A percentile compares a stretch with the other conserved stretches of the same genome.
phyloP scores from a whole-genome alignment of 2,113 vertebrate genomes.

The Todiramphus saurophagus region DNA sequence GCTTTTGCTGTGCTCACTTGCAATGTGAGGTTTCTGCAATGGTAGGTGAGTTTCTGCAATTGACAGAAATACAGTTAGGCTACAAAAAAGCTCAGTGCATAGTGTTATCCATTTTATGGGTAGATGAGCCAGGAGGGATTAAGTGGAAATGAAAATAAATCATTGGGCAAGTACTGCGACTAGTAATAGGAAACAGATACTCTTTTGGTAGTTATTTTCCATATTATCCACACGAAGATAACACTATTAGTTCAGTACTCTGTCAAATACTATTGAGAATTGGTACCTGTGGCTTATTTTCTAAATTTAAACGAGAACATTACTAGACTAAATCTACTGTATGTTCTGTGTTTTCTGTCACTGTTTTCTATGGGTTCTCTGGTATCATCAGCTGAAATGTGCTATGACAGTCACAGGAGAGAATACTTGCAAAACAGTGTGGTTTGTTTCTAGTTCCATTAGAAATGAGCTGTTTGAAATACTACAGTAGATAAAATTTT shows the following conservation, averaged over 20 bases:
- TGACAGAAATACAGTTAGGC: neutral
- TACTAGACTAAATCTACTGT: neutral
- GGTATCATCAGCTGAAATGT: neutral
- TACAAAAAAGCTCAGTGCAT: neutral
- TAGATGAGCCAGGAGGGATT: neutral
- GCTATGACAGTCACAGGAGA: neutral
- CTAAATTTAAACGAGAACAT: neutral
- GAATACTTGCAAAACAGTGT: neutral
- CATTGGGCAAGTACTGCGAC: neutral
- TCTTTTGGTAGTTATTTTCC: neutral
- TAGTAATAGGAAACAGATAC: neutral
- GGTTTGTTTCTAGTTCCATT: slow-evolving; percentile 22
- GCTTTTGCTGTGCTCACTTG: neutral
- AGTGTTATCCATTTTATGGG: neutral
- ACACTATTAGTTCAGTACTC: neutral
- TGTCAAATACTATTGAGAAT: neutral
- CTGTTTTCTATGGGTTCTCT: neutral
- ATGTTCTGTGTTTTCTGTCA: neutral
- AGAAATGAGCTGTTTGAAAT: neutral
- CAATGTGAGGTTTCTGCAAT: neutral
- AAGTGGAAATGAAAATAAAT: neutral
- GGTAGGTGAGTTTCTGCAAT: neutral
- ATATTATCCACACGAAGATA: neutral
- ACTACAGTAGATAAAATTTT: neutral
- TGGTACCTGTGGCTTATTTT: neutral